Conservation (phyloP, 2,797 vertebrate genomes). For the Pantherophis alleghaniensis region DNA sequence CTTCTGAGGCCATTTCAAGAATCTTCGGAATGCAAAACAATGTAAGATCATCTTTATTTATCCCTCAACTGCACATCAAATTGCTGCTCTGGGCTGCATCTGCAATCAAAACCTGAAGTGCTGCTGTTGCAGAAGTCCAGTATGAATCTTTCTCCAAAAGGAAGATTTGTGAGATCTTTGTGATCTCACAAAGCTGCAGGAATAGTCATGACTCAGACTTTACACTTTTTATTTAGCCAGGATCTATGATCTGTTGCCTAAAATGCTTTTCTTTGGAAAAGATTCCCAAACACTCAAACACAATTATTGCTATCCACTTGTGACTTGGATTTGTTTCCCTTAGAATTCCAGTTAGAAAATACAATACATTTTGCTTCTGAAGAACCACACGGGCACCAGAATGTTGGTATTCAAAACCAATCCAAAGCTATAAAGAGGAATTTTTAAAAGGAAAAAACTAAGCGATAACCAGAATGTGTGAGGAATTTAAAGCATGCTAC, state of each 20-base stretch:
- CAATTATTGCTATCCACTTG: not conserved
- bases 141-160: not conserved
- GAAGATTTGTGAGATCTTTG: no score
- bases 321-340: not conserved
- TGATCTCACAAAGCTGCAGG: not conserved
- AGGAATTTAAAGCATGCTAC: conserved; percentile 12
- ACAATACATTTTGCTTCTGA: not conserved
- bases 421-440: not conserved
- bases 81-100: not conserved
- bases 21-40: not conserved
- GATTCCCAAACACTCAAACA: not conserved
- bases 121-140: not conserved
- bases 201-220: not conserved
- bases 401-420: not conserved
- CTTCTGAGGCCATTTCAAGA: not conserved
- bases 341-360: not conserved
- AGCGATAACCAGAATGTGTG: not conserved
- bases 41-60: not conserved
- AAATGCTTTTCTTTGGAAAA: not conserved
- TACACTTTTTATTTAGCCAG: no score
- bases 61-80: not conserved
- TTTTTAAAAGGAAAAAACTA: not conserved
- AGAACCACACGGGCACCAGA: not conserved
- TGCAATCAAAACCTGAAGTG: not conserved
- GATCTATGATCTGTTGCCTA: not conserved